A percentile compares a stretch with the other conserved stretches of the same genome.
These are phyloP conservation scores for Columba janthina DNA, from an alignment of 2,113 vertebrate genomes.

Conservation along the genomic window DNA sequence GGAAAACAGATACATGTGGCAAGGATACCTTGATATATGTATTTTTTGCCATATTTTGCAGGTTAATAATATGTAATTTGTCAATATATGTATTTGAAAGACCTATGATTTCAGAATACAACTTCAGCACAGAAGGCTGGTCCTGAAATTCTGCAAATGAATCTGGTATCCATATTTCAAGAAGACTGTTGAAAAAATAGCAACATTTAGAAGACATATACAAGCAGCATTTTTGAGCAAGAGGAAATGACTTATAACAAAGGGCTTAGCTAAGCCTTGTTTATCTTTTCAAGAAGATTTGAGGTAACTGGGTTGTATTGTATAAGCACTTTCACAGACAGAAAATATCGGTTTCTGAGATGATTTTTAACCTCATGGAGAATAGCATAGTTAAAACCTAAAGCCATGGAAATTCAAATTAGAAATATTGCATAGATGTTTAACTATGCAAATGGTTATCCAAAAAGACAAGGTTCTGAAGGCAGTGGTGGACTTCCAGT, in stretches of 20 bases:
- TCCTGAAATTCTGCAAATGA: background rate
- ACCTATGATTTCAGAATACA: background rate
- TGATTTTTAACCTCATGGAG: background rate
- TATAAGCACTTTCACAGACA: background rate
- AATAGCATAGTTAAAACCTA: background rate
- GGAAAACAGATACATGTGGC: background rate
- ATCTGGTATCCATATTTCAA: background rate
- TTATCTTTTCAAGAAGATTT: background rate
- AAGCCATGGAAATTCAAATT: background rate
- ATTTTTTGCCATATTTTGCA: background rate
- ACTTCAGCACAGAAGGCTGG: background rate
- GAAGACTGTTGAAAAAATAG: background rate
- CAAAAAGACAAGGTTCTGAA: background rate
- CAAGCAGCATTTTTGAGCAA: background rate
- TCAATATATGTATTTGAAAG: background rate
- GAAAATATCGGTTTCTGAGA: background rate
- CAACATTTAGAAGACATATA: background rate
- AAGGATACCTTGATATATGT: background rate
- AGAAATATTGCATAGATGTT: background rate
- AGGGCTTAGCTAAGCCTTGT: background rate
- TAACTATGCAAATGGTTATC: background rate
- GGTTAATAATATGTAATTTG: background rate
- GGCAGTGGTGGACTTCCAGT: background rate
- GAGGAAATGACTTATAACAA: background rate
- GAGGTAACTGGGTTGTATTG: background rate